Evolutionary conservation across 2,888 invertebrate genomes (phyloP), one percentile per base, ranked within the genome.

Genomic region (Dione juno): DNA sequence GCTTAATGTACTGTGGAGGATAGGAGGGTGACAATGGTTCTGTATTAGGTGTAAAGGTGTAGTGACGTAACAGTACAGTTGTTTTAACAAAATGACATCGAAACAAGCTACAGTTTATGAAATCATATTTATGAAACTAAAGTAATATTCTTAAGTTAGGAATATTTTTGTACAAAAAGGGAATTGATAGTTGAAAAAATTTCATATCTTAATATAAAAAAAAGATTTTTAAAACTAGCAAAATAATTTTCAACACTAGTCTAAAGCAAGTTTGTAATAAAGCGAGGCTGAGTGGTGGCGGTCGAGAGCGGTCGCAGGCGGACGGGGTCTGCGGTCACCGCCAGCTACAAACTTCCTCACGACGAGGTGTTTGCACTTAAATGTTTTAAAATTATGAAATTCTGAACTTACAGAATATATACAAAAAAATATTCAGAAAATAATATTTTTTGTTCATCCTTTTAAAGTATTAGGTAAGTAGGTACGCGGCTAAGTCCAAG

Each of bases 261-360:
- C n/a, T 50, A n/a, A 40, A 41, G 19, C 35, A 16, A 21, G 21
- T 40, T 35, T 45, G 52, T n/a, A n/a, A 21, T 28, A 19, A 16
- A 13, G 16, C n/a, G 13, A 6, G 19, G 43, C n/a, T 19, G 10
- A 14, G 28, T 28, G 28, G 28, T 5, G 41, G 59, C 14, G 41
- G 41, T 41, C 19, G 11, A 1, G 5, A 19, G 64, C 61, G 69
- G 57, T 41, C 40, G 57, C 19, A 16, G 41, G 45, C 53, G 67
- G 67, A 35, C 48, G 70, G 40, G 70, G 67, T 57, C 63, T 71
- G 70, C 64, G 68, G 71, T 71, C 54, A 54, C 40, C 45, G 48
- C 19, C 67, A 1, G 59, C 43, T 16, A 53, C 53, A 53, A 68
- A 58, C 69, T 58, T 65, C 19, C 16, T 64, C 14, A 50, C 19